Base-by-base conservation (phyloP, 2,888 invertebrate species). In the Pinctada fucata region DNA sequence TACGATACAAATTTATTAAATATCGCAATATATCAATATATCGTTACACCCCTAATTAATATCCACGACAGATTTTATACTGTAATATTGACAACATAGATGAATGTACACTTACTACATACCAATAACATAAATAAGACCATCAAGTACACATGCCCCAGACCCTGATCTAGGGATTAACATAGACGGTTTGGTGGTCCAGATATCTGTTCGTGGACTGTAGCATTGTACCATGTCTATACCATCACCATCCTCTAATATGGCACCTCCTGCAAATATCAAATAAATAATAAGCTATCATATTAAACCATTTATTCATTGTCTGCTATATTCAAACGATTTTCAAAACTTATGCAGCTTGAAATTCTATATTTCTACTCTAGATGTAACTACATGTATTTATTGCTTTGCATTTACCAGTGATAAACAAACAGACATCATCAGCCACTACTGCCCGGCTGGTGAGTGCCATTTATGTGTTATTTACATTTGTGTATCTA, bases 181-280 rank as follows among this genome's bases (percentile, higher is more conserved):
- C 93, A 94, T 93, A 50, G 91, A 90, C 2, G 93, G 90, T 79
- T 93, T 86, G 80, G 93, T 93, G n/a, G 89, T 89, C 94, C 94
- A 94, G n/a, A 85, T 86, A 83, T 93, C 91, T 6, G 88, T 90
- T 67, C 91, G 90, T 0, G 93, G 93, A 84, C 93, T 92, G 85
- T 91, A 94, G 77, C 86, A 85, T 85, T 93, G 93, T 3, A 93
- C 93, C 72, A 92, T 84, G 76, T 93, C 93, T 78, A 93, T 93
- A 2, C 93, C 93, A 88, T 93, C 93, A 0, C 93, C 93, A 88
- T 94, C 93, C 84, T 93, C 93, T 76, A 93, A 82, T n/a, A 93
- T 91, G 52, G 93, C 93, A 48, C 94, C 94, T 78, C 93, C 93
- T 93, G 68, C 3, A 83, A 75, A 31, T 10, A 13, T 48, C 31